Conservation (phyloP, 2,113 vertebrate genomes). For the Podarcis muralis region DNA sequence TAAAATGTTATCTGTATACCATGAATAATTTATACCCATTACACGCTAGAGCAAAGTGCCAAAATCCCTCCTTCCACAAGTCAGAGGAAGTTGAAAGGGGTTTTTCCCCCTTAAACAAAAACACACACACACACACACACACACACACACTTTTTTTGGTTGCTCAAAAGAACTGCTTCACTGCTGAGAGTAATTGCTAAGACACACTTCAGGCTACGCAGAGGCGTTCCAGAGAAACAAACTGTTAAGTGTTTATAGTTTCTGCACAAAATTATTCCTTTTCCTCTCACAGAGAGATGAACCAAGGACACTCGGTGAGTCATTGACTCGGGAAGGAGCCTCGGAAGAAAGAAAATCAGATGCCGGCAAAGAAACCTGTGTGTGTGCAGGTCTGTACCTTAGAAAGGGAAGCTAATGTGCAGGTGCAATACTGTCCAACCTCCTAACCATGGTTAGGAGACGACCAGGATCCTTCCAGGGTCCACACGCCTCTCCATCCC, state of each 20-base stretch:
- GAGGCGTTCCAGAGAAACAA: slow-evolving; percentile 22
- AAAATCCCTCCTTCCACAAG: neutral
- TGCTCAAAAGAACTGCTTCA: too few relatives aligned
- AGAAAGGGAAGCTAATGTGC: too few relatives aligned
- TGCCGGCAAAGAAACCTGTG: neutral
- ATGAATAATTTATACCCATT: neutral
- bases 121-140: too few relatives aligned
- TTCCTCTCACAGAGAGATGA: slow-evolving; percentile 55
- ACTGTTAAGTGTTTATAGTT: slow-evolving; percentile 53
- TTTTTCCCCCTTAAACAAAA: accelerated
- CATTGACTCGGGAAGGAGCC: slow-evolving; percentile 50
- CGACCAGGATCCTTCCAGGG: neutral
- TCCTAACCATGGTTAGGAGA: neutral
- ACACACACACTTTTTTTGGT: neutral
- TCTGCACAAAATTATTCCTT: slow-evolving; percentile 64
- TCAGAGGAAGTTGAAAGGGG: neutral
- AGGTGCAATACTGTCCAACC: neutral
- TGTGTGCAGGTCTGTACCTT: too few relatives aligned
- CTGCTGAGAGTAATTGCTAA: neutral
- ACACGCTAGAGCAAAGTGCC: neutral
- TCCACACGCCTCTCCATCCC: neutral
- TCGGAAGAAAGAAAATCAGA: slow-evolving; percentile 57
- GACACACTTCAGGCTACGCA: neutral
- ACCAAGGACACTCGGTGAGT: slow-evolving; percentile 53
- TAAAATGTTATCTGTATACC: neutral